A percentile compares a stretch with the other conserved stretches of the same genome.
Evolutionary conservation across 2,797 vertebrate genomes (phyloP).

Genomic region (Epinephelus awoara): DNA sequence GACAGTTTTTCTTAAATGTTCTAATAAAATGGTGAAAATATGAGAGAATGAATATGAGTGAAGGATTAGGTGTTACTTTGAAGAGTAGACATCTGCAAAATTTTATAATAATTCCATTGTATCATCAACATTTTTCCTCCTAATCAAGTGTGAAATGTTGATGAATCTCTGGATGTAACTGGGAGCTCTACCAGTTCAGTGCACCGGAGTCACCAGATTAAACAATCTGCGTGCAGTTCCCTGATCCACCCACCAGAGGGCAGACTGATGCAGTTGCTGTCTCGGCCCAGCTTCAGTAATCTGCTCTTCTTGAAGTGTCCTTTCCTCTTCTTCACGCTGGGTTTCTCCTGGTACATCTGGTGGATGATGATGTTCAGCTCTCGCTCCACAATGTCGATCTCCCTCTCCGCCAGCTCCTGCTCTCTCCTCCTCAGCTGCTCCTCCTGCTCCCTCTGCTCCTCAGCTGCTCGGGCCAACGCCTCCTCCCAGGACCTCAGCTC

Average conservation of each 20-base stretch:
- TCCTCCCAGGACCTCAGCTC: conserved; percentile 94
- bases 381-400: conserved; percentile 94
- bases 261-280: conserved; percentile 93
- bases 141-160: not conserved
- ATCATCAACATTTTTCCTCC: too few relatives aligned
- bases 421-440: conserved; percentile 90
- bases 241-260: conserved; percentile 89
- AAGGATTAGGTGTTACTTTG: too few relatives aligned
- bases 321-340: conserved; percentile 91
- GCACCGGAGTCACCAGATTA: not conserved
- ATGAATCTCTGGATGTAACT: not conserved
- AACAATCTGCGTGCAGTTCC: conserved; percentile 44
- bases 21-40: too few relatives aligned
- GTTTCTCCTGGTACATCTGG: conserved; percentile 95
- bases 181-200: conserved; percentile 4
- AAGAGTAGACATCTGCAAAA: too few relatives aligned
- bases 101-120: too few relatives aligned
- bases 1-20: too few relatives aligned
- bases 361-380: conserved; percentile 95
- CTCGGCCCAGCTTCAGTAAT: conserved; percentile 88
- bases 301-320: conserved; percentile 93
- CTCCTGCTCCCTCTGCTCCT: conserved; percentile 93
- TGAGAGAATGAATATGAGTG: too few relatives aligned
- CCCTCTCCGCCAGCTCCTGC: conserved; percentile 93
- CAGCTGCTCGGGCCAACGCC: conserved; percentile 89